phyloP scores from a whole-genome alignment of 1,140 invertebrate species.

The Lasioglossum baleicum region DNA sequence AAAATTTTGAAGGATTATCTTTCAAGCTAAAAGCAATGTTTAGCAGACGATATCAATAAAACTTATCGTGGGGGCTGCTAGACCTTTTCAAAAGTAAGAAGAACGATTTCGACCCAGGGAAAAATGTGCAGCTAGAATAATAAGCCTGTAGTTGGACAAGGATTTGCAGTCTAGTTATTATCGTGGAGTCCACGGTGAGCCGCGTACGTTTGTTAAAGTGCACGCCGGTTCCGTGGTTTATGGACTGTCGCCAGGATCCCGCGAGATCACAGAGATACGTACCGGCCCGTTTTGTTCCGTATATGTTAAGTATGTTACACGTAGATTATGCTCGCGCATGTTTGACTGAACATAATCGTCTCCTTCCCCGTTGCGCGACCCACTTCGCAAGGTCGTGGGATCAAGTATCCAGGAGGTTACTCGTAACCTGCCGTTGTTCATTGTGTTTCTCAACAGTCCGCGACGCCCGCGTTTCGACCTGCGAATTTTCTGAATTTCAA shows the following conservation, averaged over 20 bases:
- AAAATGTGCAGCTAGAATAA: too few relatives aligned
- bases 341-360: conserved; percentile 63
- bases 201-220: neutral
- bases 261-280: conserved; percentile 27
- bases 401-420: conserved; percentile 48
- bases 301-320: conserved; percentile 69
- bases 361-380: conserved; percentile 66
- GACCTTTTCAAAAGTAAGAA: too few relatives aligned
- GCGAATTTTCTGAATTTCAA: neutral
- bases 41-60: too few relatives aligned
- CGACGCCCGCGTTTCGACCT: neutral
- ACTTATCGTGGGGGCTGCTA: too few relatives aligned
- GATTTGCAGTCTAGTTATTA: too few relatives aligned
- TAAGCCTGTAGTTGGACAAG: too few relatives aligned
- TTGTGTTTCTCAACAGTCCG: conserved; percentile 29
- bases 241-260: neutral
- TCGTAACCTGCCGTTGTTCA: conserved; percentile 51
- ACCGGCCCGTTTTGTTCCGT: conserved; percentile 62
- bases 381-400: conserved; percentile 69
- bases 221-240: neutral
- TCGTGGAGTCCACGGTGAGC: too few relatives aligned
- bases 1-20: too few relatives aligned
- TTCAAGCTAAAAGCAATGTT: too few relatives aligned
- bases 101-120: too few relatives aligned
- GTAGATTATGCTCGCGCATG: conserved; percentile 64